These are phyloP conservation scores for Sebastolobus altivelis DNA, from an alignment of 2,797 vertebrate genomes.

Conservation along the genomic window DNA sequence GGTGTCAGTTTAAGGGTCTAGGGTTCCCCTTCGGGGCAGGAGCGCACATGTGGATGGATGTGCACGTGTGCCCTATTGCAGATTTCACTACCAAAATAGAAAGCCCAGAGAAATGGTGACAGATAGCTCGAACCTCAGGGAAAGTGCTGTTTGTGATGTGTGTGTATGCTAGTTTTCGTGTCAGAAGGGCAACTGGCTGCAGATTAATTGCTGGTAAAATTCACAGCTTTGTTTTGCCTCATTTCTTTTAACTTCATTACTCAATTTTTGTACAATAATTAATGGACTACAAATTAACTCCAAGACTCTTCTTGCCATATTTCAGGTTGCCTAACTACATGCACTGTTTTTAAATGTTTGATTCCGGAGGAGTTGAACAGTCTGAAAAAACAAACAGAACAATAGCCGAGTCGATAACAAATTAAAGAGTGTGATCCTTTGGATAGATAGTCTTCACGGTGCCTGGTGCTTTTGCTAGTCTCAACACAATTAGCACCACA, in stretches of 20 bases:
- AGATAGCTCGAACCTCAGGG: constrained; percentile 48
- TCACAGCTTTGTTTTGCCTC: constrained; percentile 18
- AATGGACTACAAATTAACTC: not conserved
- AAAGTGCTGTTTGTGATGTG: constrained; percentile 32
- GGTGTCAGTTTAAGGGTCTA: constrained; percentile 77
- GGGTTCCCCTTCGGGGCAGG: constrained; percentile 62
- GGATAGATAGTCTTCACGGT: constrained; percentile 48
- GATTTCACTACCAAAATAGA: constrained; percentile 68
- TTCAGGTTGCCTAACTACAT: constrained; percentile 20
- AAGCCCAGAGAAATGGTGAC: constrained; percentile 53
- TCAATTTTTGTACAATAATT: not conserved
- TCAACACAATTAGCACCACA: constrained; percentile 76
- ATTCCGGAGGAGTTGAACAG: constrained; percentile 26
- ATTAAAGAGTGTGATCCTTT: constrained; percentile 80
- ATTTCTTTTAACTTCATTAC: not conserved
- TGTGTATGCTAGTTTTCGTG: constrained; percentile 16
- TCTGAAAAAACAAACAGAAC: constrained; percentile 50
- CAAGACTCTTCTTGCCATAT: not conserved
- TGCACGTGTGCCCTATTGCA: constrained; percentile 34
- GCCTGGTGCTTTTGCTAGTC: constrained; percentile 58
- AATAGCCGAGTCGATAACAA: constrained; percentile 75
- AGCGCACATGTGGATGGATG: constrained; percentile 44
- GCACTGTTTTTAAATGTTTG: constrained; percentile 54
- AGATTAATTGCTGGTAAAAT: constrained; percentile 27
- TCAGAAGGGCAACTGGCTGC: constrained; percentile 26